Conservation (phyloP, 2,113 vertebrate species). For the Neomonachus schauinslandi region DNA sequence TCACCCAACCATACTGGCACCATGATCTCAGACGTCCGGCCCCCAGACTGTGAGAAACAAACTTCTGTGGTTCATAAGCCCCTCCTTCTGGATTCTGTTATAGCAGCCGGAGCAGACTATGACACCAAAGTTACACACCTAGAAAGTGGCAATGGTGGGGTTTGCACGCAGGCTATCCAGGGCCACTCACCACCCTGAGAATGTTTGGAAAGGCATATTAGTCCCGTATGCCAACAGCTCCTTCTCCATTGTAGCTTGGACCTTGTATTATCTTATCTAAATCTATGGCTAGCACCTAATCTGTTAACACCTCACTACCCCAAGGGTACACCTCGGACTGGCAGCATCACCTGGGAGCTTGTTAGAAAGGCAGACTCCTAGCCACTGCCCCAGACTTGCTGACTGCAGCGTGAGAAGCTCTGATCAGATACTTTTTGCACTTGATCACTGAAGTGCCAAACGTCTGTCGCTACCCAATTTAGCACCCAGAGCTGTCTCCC, state of each 20-base stretch:
- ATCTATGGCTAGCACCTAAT: background rate
- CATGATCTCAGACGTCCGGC: background rate
- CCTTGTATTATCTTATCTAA: background rate
- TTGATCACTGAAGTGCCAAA: background rate
- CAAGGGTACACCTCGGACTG: background rate
- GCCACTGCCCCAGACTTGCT: background rate
- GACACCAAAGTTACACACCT: background rate
- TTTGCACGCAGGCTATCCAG: rapidly evolving
- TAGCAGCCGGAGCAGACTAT: background rate
- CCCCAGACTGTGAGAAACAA: background rate
- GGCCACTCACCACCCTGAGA: background rate
- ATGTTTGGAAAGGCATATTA: background rate
- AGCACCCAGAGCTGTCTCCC: background rate
- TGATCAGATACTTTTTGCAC: background rate
- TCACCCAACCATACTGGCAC: background rate
- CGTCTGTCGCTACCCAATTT: background rate
- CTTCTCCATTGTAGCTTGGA: background rate
- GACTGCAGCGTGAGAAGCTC: background rate
- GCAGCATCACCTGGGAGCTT: background rate
- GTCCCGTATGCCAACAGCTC: background rate
- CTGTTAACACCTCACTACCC: background rate
- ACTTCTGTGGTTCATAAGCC: background rate
- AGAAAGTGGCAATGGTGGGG: background rate
- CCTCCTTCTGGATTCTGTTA: background rate
- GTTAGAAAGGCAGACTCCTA: background rate